Base-by-base conservation (phyloP, 2,888 invertebrate genomes). In the Ptychoptera contaminata region DNA sequence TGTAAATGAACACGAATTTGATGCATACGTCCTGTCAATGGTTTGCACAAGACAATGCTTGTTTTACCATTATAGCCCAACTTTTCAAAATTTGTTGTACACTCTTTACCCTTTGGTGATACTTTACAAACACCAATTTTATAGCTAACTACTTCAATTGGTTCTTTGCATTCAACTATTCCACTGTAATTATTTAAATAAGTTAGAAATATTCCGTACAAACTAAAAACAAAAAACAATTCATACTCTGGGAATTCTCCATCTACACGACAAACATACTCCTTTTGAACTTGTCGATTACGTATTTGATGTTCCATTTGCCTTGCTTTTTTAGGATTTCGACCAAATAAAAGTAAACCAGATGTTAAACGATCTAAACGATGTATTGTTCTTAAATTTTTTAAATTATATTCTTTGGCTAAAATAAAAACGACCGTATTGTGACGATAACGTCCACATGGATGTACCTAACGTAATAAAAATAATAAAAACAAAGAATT, bases 1-100 rank as follows among this genome's bases (percentile, higher is more conserved):
- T 99, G 98, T 50, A 97, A 75, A 67, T 99, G 98, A 30, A 98
- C 94, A 51, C 98, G 76, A 55, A 98, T 98, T 70, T 98, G 98
- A 65, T 98, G 98, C 82, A 97, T 98, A 49, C 98, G 73, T 2
- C 98, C 98, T 1, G 97, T 97, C 59, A 85, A 82, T 1, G 97
- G 97, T 59, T 82, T 81, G 69, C 94, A 96, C 32, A 86, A 74
- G 8, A 98, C 93, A 29, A 96, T 86, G 58, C 96, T 96, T 1
- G 90, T 85, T 58, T 79, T 82, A 2, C 82, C 80, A 66, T 94
- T 90, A 68, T 74, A 91, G 30, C 87, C 87, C 43, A 97, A 68
- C 58, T 86, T 78, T 63, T 87, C 81, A 72, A 97, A 98, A 50
- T 81, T 78, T 1, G 96, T 97, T 9, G 79, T 77, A 59, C 93